A percentile compares a stretch with the other conserved stretches of the same genome.
Evolutionary conservation across 2,113 vertebrate genomes (phyloP).

Genomic region (Eulacestoma nigropectus): DNA sequence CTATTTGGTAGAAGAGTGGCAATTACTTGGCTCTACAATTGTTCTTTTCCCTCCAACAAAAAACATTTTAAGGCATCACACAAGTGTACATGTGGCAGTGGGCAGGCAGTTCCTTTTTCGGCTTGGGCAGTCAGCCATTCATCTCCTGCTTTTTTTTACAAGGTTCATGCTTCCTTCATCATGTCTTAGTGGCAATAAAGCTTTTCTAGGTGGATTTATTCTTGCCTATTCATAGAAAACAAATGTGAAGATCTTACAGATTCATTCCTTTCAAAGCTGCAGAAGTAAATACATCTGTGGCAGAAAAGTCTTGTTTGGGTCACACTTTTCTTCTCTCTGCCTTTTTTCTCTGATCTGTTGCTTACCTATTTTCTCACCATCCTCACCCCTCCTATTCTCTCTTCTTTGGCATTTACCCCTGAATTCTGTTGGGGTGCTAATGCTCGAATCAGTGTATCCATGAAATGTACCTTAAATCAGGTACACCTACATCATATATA

Average conservation of each 20-base stretch:
- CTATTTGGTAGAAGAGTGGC: background rate
- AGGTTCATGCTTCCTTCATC: background rate
- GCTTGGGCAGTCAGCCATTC: background rate
- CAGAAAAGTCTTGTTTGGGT: background rate
- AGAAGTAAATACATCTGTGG: background rate
- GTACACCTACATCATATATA: background rate
- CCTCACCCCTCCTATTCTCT: background rate
- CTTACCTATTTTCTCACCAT: background rate
- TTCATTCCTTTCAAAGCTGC: background rate
- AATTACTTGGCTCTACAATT: constrained; percentile 5
- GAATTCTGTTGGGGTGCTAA: background rate
- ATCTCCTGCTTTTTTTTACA: background rate
- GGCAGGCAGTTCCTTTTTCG: background rate
- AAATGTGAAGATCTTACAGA: background rate
- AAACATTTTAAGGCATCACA: background rate
- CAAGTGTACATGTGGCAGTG: background rate
- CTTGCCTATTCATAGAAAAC: background rate
- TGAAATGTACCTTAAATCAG: background rate
- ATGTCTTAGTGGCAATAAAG: background rate
- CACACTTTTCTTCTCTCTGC: background rate
- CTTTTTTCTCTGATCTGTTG: background rate
- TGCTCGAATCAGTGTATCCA: background rate
- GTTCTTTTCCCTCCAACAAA: background rate
- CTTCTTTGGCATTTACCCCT: background rate
- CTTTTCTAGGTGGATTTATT: background rate